A percentile compares a stretch with the other conserved stretches of the same genome.
These are phyloP conservation scores for Polydrusus tereticollis DNA, from an alignment of 2,888 invertebrate species.

Conservation along the genomic window DNA sequence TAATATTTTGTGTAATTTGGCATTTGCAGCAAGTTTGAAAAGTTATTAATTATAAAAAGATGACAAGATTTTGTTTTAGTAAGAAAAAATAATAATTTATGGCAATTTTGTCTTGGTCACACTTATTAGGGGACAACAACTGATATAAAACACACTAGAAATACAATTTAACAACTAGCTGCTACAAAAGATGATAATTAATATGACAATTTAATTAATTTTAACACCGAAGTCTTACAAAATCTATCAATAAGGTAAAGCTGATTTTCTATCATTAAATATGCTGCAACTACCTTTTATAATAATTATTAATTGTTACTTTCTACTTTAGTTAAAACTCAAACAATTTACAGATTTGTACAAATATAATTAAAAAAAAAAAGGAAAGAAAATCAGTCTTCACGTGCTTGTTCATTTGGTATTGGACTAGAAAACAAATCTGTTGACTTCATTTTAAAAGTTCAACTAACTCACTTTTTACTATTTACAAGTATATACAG, in stretches of 20 bases:
- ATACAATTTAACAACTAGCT: background rate
- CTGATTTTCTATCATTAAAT: slow-evolving; percentile 31
- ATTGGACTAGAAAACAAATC: background rate
- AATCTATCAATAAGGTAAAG: slow-evolving; percentile 13
- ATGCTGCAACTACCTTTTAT: slow-evolving; percentile 26
- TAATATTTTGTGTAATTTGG: background rate
- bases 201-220: background rate
- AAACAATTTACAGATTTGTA: slow-evolving; percentile 55
- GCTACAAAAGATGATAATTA: background rate
- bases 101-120: slow-evolving; percentile 6
- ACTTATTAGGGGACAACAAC: background rate
- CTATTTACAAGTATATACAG: slow-evolving; percentile 54
- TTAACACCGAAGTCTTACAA: background rate
- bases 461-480: slow-evolving; percentile 35
- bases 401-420: slow-evolving; percentile 61
- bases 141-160: background rate
- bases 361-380: slow-evolving; percentile 66
- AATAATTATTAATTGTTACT: slow-evolving; percentile 29
- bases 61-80: background rate
- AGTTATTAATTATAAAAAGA: background rate
- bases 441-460: background rate
- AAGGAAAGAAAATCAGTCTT: slow-evolving; percentile 67
- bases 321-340: slow-evolving; percentile 39
- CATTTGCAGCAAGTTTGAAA: slow-evolving; percentile 15
- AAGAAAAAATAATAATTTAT: background rate